Conservation (phyloP, 2,888 invertebrate species). For the Erebia aethiops region DNA sequence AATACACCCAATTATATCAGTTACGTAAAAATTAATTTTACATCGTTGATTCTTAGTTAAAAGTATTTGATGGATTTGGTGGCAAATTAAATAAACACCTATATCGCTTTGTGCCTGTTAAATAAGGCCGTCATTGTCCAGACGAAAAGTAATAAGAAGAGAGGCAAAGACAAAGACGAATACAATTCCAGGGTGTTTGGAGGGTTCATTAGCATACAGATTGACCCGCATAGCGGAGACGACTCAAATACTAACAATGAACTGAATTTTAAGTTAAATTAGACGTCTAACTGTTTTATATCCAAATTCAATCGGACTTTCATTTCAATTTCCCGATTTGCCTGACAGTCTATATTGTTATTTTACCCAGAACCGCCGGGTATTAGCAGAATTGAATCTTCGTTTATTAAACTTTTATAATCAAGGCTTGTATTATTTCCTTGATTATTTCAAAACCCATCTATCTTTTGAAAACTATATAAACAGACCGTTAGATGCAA, state of each 20-base stretch:
- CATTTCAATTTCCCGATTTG: slow-evolving; percentile 3
- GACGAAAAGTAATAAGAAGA: slow-evolving; percentile 50
- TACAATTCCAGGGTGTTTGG: slow-evolving; percentile 50
- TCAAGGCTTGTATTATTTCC: too few species aligned
- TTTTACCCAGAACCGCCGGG: not conserved
- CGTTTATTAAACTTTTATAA: too few species aligned
- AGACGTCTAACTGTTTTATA: slow-evolving; percentile 26
- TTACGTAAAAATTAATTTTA: too few species aligned
- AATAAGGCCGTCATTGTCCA: slow-evolving; percentile 42
- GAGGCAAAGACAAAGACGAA: slow-evolving; percentile 44
- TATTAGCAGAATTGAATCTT: not conserved
- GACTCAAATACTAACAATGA: slow-evolving; percentile 60
- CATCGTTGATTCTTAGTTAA: too few species aligned
- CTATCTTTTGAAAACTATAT: too few species aligned
- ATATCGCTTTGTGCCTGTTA: too few species aligned
- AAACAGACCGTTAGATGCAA: too few species aligned
- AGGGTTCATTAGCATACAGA: slow-evolving; percentile 73
- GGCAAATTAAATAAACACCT: slow-evolving; percentile 29
- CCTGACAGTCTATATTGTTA: not conserved
- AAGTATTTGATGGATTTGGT: not conserved
- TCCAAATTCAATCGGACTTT: slow-evolving; percentile 1
- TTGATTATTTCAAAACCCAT: too few species aligned
- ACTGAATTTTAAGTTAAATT: slow-evolving; percentile 51
- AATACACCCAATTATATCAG: too few species aligned
- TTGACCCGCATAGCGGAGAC: slow-evolving; percentile 59